phyloP scores from a whole-genome alignment of 2,113 vertebrate species.

The Odocoileus virginianus region DNA sequence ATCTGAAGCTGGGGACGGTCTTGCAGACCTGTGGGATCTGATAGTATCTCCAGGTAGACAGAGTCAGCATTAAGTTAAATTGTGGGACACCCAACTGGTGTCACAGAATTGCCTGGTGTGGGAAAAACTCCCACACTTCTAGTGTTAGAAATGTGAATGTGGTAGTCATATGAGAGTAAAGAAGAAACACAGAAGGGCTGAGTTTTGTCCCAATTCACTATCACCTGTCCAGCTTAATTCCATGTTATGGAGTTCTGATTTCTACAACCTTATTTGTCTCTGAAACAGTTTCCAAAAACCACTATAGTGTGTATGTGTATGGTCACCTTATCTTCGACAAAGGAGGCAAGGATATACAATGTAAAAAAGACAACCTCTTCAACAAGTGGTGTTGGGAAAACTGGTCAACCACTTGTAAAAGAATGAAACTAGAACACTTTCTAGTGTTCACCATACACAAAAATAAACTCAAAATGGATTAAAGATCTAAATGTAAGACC shows the following conservation, averaged over 20 bases:
- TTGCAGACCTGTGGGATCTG: neutral
- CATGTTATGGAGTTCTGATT: neutral
- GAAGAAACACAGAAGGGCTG: neutral
- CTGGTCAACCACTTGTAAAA: no score
- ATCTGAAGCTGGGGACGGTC: neutral
- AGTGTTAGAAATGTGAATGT: neutral
- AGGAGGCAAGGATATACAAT: no score
- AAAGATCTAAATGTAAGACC: no score
- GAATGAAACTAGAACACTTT: no score
- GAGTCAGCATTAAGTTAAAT: neutral
- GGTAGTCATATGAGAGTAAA: neutral
- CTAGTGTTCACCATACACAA: no score
- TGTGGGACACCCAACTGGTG: neutral
- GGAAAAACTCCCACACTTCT: neutral
- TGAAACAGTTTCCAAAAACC: neutral
- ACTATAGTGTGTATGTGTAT: neutral
- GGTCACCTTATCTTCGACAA: no score
- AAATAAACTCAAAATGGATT: no score
- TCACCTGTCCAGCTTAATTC: neutral
- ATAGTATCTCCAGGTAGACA: neutral
- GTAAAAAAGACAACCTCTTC: no score
- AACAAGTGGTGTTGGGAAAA: no score
- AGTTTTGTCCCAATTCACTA: neutral
- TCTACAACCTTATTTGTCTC: neutral
- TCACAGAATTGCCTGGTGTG: neutral